Percentiles rank a stretch among this genome's conserved stretches.
phyloP scores from a whole-genome alignment of 2,113 vertebrate genomes.

The Myiagra hebetior region DNA sequence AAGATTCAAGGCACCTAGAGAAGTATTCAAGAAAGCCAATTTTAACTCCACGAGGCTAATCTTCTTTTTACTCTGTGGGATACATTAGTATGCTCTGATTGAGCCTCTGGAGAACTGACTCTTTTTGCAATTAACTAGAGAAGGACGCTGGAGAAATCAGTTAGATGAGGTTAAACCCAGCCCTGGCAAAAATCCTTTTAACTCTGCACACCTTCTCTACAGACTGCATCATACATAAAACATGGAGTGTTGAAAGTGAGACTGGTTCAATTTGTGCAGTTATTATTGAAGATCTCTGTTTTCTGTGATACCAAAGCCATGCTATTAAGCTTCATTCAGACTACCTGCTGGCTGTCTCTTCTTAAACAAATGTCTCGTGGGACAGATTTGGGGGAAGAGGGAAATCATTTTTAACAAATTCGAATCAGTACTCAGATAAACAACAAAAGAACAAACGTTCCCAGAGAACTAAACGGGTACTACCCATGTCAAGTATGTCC shows the following conservation, averaged over 20 bases:
- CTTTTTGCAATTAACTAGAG: not conserved
- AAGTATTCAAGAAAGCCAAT: not conserved
- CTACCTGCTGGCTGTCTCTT: not conserved
- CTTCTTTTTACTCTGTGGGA: not conserved
- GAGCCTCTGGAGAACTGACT: not conserved
- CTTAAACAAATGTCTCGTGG: not conserved
- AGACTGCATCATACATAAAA: not conserved
- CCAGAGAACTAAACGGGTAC: not conserved
- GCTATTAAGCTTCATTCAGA: not conserved
- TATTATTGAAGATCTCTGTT: not conserved
- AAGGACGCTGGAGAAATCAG: not conserved
- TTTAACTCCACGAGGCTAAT: not conserved
- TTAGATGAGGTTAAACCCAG: not conserved
- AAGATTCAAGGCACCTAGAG: not conserved
- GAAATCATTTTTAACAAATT: conserved; percentile 12
- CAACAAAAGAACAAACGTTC: not conserved
- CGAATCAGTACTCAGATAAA: not conserved
- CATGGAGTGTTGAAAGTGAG: not conserved
- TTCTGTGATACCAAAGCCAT: not conserved
- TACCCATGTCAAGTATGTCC: not conserved
- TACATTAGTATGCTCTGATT: not conserved
- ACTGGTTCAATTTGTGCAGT: not conserved
- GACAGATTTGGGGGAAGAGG: not conserved
- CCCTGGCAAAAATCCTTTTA: not conserved
- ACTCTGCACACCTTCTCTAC: not conserved